A percentile compares a stretch with the other conserved stretches of the same genome.
Evolutionary conservation across 2,113 vertebrate genomes (phyloP).

Genomic region (Corvus moneduloides): DNA sequence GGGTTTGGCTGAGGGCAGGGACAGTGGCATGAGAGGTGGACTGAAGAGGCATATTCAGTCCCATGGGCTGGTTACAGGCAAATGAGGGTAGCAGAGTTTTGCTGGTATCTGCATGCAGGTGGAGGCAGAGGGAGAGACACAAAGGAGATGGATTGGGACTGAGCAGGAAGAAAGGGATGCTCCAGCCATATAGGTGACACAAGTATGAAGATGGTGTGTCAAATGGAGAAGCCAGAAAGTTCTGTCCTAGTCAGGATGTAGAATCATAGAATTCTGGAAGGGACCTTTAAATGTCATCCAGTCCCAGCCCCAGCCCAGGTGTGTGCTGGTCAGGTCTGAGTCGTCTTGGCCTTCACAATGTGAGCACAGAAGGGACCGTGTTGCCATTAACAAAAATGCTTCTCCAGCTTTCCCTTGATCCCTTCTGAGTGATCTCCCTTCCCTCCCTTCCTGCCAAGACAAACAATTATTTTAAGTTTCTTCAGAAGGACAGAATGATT

Average conservation of each 20-base stretch:
- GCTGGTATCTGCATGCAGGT: not conserved
- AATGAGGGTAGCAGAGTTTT: not conserved
- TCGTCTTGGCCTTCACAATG: not conserved
- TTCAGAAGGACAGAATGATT: not conserved
- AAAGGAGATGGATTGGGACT: not conserved
- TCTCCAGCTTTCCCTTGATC: not conserved
- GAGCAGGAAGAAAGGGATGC: not conserved
- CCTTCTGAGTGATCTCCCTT: not conserved
- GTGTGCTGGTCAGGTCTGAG: not conserved
- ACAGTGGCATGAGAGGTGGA: not conserved
- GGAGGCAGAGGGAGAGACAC: not conserved
- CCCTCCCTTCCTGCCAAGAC: not conserved
- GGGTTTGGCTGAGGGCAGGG: not conserved
- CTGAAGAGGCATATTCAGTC: not conserved
- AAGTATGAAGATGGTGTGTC: not conserved
- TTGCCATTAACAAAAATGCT: not conserved
- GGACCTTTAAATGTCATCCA: not conserved
- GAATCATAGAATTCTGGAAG: not conserved
- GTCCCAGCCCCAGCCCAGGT: not conserved
- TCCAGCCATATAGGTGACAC: not conserved
- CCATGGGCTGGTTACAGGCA: not conserved
- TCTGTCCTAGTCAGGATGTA: not conserved
- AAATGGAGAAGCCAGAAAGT: not conserved
- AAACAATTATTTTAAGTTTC: not conserved
- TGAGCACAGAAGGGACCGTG: not conserved